Conservation (phyloP, 2,797 vertebrate genomes). For the Gobio occitaniae region DNA sequence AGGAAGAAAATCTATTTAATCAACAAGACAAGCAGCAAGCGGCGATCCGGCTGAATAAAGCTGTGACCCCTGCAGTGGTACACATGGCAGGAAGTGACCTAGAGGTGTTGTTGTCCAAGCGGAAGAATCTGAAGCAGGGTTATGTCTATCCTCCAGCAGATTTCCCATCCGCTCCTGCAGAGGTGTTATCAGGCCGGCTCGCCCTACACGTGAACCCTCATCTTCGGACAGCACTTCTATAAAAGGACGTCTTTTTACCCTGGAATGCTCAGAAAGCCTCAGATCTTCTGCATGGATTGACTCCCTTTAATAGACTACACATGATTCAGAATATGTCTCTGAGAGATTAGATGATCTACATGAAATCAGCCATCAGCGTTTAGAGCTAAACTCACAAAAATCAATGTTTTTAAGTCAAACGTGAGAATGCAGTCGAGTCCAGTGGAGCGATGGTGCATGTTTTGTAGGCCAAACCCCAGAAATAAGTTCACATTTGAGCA, state of each 20-base stretch:
- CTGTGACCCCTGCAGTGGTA: constrained; percentile 5
- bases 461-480: neutral
- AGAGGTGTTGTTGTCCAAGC: constrained; percentile 37
- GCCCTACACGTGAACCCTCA: neutral
- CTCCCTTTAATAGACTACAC: neutral
- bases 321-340: neutral
- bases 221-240: constrained; percentile 4
- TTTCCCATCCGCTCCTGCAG: neutral
- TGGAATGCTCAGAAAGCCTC: constrained; percentile 10
- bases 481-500: neutral
- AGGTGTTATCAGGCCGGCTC: neutral
- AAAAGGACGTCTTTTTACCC: constrained; percentile 18
- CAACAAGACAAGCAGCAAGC: neutral
- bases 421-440: neutral
- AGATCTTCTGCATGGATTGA: constrained; percentile 30
- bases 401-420: neutral
- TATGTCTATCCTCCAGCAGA: constrained; percentile 27
- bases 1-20: neutral
- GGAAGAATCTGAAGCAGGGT: constrained; percentile 47
- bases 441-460: too few species aligned
- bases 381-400: neutral
- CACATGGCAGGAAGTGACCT: constrained; percentile 8
- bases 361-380: neutral
- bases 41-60: neutral
- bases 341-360: constrained; percentile 13